These are phyloP conservation scores for Hypomecis atomaria DNA, from an alignment of 2,888 invertebrate genomes.

Conservation along the genomic window DNA sequence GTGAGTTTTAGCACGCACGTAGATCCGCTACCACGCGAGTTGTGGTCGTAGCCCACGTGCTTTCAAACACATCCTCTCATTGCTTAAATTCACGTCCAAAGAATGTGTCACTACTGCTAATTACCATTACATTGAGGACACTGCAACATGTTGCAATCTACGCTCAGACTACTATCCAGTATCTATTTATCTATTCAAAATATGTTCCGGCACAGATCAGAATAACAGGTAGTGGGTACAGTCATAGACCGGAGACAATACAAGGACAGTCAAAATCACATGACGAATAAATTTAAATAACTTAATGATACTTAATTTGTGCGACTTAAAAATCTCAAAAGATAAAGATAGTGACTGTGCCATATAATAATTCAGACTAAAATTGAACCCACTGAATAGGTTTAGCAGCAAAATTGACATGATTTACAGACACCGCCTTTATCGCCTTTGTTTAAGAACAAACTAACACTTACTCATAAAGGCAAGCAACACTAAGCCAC, in stretches of 20 bases:
- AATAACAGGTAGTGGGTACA: conserved; percentile 14
- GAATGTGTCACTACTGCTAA: conserved; percentile 28
- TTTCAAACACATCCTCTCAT: conserved; percentile 38
- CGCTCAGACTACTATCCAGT: background rate
- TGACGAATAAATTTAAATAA: conserved; percentile 17
- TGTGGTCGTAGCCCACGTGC: conserved; percentile 20
- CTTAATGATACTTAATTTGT: background rate
- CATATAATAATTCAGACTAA: background rate
- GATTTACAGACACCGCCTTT: background rate
- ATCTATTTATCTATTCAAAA: conserved; percentile 11
- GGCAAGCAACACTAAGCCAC: background rate
- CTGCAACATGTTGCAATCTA: conserved; percentile 19
- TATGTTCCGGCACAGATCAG: conserved; percentile 21
- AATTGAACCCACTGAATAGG: too few species aligned
- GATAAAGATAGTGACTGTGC: background rate
- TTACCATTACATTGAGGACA: conserved; percentile 36
- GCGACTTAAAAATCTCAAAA: background rate
- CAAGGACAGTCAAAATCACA: conserved; percentile 21
- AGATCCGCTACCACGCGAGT: conserved; percentile 23
- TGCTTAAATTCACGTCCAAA: conserved; percentile 14
- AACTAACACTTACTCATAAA: background rate
- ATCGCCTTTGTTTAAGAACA: background rate
- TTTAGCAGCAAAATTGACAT: too few species aligned
- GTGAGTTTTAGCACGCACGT: conserved; percentile 37
- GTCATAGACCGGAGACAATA: conserved; percentile 14